phyloP scores from a whole-genome alignment of 2,113 vertebrate genomes.

The Oreamnos americanus region DNA sequence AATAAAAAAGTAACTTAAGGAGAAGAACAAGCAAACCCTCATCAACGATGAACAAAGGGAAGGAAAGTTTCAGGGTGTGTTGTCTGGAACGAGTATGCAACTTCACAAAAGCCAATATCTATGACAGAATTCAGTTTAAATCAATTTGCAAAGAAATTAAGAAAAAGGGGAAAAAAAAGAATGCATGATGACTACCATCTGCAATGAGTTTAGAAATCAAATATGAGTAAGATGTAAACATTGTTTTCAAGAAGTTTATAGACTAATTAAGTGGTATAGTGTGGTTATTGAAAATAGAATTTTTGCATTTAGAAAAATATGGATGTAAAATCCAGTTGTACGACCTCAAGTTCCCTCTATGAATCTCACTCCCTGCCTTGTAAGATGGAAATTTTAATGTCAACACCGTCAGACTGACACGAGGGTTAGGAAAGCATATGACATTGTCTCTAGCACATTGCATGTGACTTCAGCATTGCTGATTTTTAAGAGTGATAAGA shows the following conservation, averaged over 20 bases:
- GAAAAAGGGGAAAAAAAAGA: not conserved
- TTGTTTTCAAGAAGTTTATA: not conserved
- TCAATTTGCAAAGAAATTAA: not conserved
- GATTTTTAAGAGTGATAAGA: not conserved
- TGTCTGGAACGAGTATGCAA: not conserved
- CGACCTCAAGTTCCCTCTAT: not conserved
- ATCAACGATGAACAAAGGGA: not conserved
- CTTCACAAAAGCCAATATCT: not conserved
- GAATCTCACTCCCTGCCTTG: not conserved
- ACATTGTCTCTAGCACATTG: not conserved
- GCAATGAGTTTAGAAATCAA: not conserved
- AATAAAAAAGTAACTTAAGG: constrained; percentile 61
- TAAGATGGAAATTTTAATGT: not conserved
- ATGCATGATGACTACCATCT: not conserved
- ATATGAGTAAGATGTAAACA: not conserved
- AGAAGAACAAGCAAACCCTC: constrained; percentile 63
- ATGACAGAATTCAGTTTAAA: constrained; percentile 5
- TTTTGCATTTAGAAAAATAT: not conserved
- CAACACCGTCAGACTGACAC: not conserved
- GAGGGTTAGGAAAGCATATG: not conserved
- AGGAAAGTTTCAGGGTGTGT: not conserved
- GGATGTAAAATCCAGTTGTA: not conserved
- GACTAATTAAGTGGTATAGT: not conserved
- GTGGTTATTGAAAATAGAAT: not conserved
- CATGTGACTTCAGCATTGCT: not conserved